phyloP scores from a whole-genome alignment of 2,797 vertebrate genomes.

The Danio choprae region DNA sequence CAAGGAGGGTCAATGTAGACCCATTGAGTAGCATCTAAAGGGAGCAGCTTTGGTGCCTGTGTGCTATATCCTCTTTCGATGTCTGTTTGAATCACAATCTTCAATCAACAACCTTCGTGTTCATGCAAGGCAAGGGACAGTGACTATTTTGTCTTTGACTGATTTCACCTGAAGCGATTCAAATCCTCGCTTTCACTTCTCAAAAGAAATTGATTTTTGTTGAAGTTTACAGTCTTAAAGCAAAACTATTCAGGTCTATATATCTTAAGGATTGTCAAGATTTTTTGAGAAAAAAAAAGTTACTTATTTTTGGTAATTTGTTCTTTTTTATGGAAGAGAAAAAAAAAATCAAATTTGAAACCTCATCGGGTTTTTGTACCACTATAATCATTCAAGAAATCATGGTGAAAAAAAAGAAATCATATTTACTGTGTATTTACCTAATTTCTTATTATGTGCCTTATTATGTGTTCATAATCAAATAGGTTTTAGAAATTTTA shows the following conservation, averaged over 20 bases:
- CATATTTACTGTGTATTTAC: slow-evolving; percentile 83
- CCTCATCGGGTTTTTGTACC: slow-evolving; percentile 83
- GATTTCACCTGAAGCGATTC: slow-evolving; percentile 58
- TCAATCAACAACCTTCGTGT: slow-evolving; percentile 25
- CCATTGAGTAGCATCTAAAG: slow-evolving; percentile 53
- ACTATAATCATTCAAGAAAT: slow-evolving; percentile 81
- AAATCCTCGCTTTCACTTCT: slow-evolving; percentile 57
- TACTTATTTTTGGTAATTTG: slow-evolving; percentile 85
- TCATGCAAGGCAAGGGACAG: slow-evolving; percentile 61
- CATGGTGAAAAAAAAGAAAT: slow-evolving; percentile 69
- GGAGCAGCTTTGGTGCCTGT: slow-evolving; percentile 39
- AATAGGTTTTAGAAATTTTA: slow-evolving; percentile 80
- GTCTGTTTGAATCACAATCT: slow-evolving; percentile 25
- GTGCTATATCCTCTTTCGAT: slow-evolving; percentile 7
- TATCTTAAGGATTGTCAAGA: slow-evolving; percentile 80
- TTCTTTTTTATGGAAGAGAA: slow-evolving; percentile 78
- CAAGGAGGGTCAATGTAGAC: slow-evolving; percentile 46
- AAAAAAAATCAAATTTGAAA: slow-evolving; percentile 75
- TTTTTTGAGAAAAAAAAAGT: slow-evolving; percentile 81
- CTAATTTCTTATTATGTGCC: slow-evolving; percentile 88
- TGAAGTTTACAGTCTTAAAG: slow-evolving; percentile 81
- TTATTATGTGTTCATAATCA: slow-evolving; percentile 85
- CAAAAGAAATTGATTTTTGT: slow-evolving; percentile 62
- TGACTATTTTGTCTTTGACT: slow-evolving; percentile 50
- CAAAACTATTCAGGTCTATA: slow-evolving; percentile 84